Base-by-base conservation (phyloP, 2,113 vertebrate species). In the Galbula dea region DNA sequence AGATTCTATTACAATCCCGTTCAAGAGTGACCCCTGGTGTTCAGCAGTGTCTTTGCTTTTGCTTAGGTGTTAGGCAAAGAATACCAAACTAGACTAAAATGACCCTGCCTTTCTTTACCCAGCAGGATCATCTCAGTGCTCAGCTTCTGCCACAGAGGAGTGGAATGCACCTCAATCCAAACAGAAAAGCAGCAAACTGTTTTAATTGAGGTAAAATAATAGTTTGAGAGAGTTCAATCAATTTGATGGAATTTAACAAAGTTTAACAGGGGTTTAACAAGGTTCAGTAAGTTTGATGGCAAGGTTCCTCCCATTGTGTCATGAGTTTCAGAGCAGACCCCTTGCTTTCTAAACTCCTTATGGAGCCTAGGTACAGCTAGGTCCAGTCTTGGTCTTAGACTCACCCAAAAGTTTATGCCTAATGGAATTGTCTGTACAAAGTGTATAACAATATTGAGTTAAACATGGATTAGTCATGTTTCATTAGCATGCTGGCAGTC, bases 11-110 rank as follows among this genome's bases (percentile, higher is more conserved):
- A 20, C 24, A 76, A 61, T 24, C n/a, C 2, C 7, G 32, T 85
- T 72, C 34, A 73, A 85, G 79, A 96, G 78, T 88, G 95, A 79
- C 96, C 85, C 23, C 93, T 95, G 46, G 82, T 34, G 95, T 3
- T 76, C 11, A 5, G 73, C 57, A 84, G 43, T 39, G 41, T 39
- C 62, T 41, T 55, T 15, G 43, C 7, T 63, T 83, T 81, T 51
- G 23, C 12, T 26, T 18, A n/a, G 12, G 22, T 14, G 6, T 49
- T 39, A 6, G 3, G 36, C 18, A 30, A 74, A 77, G 16, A 48
- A 34, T 10, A 37, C 23, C 7, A 54, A 81, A 65, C 5, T 1
- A 13, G 11, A 43, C 48, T 39, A 54, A 72, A 93, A 83, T 3
- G 10, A 73, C 85, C 18, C 9, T 39, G 36, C 18, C 18, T n/a